phyloP scores from a whole-genome alignment of 1,140 invertebrate genomes.

The Chironomus striatipennis region DNA sequence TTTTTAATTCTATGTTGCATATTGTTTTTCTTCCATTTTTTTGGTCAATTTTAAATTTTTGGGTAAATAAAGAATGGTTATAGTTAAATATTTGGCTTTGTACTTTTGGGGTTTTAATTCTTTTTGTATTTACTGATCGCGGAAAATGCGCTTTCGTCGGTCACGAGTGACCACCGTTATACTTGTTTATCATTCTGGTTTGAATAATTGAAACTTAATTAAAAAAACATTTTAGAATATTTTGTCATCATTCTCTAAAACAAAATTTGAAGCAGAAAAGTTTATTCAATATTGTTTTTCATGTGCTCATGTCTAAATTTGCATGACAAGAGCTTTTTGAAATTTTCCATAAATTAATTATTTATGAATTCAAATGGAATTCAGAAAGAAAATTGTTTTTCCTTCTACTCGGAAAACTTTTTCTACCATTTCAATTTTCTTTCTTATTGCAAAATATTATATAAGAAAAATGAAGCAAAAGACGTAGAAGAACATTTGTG shows the following conservation, averaged over 20 bases:
- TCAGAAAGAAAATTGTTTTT: constrained; percentile 10
- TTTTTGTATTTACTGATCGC: too few relatives aligned
- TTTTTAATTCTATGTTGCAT: too few relatives aligned
- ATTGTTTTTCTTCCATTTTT: too few relatives aligned
- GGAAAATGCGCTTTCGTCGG: too few relatives aligned
- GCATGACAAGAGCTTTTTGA: background rate
- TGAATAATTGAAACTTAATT: constrained; percentile 16
- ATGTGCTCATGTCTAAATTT: background rate
- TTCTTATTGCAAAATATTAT: constrained; percentile 4
- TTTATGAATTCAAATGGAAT: constrained; percentile 17
- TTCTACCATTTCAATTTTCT: background rate
- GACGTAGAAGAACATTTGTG: background rate
- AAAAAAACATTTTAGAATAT: constrained; percentile 8
- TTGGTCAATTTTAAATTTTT: too few relatives aligned
- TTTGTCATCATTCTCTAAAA: background rate
- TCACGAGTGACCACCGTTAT: too few relatives aligned
- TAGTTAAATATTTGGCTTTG: too few relatives aligned
- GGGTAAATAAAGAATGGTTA: too few relatives aligned
- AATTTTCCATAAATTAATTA: background rate
- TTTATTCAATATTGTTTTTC: background rate
- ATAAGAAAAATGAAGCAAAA: background rate
- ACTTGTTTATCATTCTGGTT: too few relatives aligned
- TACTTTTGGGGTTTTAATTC: too few relatives aligned
- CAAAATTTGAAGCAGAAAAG: background rate
- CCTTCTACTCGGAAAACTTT: background rate